Base-by-base conservation (phyloP, 2,888 invertebrate genomes). In the Nymphalis urticae region DNA sequence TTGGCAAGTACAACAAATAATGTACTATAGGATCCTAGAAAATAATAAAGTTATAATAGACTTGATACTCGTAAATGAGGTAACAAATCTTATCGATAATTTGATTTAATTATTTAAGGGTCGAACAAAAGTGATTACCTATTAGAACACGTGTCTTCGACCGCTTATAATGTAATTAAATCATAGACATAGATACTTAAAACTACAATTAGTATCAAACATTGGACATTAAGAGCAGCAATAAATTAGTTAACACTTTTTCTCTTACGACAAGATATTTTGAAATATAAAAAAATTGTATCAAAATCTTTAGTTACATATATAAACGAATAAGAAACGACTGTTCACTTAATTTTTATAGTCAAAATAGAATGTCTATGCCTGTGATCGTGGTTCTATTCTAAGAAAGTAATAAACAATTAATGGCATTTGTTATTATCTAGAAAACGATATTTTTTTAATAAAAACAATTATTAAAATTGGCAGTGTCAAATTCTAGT, bases 1-100 rank as follows among this genome's bases (percentile, higher is more conserved):
- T 92, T 92, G 92, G 92, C 90, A 82, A 91, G 87, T 87, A 90
- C 87, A 80, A 80, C 42, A 83, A 80, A 79, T 54, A 48, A 63
- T 69, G 84, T 86, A 88, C 84, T 56, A 65, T 47, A 36, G 9
- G 13, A 42, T 64, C 32, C 64, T 64, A 60, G 54, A 24, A 61
- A 54, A 64, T 21, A 53, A 47, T 50, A 64, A 53, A 47, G 32
- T 54, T 27, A 16, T 54, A n/a, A 56, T n/a, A 51, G 47, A 61
- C 47, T 27, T 53, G 24, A 48, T 56, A 48, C 42, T 48, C 50
- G 27, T 50, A 65, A 59, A 67, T 50, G 68, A 70, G 63, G 24
- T 67, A 64, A 69, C 64, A 62, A 62, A 66, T 48, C 48, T 63
- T 42, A 42, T 42, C 42, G 42, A 50, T 51, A 47, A 50, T 17